These are phyloP conservation scores for Lucilia cuprina DNA, from an alignment of 1,140 invertebrate genomes.

Conservation along the genomic window DNA sequence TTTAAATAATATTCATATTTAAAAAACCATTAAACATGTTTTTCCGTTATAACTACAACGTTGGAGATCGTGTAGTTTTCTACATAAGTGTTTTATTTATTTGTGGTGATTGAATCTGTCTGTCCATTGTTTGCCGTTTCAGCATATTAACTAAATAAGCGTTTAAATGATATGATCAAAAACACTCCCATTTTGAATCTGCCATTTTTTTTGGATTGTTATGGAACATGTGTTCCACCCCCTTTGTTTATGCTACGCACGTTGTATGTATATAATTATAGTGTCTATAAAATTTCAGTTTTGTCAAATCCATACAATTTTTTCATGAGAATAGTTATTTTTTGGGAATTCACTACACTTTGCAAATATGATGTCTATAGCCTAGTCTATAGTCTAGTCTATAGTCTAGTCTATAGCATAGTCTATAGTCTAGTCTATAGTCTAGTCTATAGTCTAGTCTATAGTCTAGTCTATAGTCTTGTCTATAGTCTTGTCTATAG, in stretches of 20 bases:
- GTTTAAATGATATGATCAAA: neutral
- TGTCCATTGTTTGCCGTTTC: neutral
- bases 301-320: neutral
- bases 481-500: no score
- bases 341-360: neutral
- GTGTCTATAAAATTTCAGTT: neutral
- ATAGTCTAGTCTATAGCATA: no score
- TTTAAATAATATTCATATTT: slow-evolving; percentile 28
- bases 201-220: no score
- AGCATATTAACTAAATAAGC: neutral
- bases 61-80: no score
- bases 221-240: neutral
- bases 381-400: no score
- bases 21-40: slow-evolving; percentile 9
- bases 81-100: no score
- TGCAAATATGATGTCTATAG: no score
- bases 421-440: no score
- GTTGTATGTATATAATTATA: neutral
- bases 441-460: no score
- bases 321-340: neutral
- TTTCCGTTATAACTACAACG: neutral
- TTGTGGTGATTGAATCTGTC: no score
- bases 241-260: neutral
- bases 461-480: no score
- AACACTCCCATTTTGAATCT: neutral